Percentiles rank a stretch among this genome's conserved stretches.
Conservation (phyloP, 2,888 invertebrate species). For the Agonum fuliginosum region DNA sequence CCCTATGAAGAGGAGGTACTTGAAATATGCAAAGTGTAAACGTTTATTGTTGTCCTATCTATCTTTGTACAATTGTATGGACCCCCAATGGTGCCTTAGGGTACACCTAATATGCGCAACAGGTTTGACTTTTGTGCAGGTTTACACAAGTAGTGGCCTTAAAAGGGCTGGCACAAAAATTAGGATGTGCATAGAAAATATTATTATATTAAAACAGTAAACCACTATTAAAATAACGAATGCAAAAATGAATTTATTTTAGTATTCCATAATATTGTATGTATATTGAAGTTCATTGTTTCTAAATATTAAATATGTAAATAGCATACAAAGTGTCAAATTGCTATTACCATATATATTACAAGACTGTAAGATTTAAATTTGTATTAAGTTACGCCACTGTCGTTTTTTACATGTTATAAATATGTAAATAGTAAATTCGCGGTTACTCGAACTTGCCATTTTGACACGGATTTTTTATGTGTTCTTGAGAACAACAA, state of each 20-base stretch:
- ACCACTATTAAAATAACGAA: too few relatives aligned
- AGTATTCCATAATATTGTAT: too few relatives aligned
- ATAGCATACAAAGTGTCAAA: too few relatives aligned
- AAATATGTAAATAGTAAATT: not conserved
- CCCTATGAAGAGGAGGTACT: not conserved
- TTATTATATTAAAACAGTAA: too few relatives aligned
- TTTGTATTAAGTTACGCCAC: not conserved
- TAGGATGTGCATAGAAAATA: too few relatives aligned
- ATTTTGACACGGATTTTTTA: not conserved
- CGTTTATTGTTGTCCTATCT: constrained; percentile 3
- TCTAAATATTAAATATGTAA: too few relatives aligned
- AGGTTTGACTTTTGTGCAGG: not conserved
- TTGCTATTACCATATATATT: too few relatives aligned
- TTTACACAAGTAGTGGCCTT: too few relatives aligned
- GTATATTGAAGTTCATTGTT: too few relatives aligned
- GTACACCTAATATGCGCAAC: not conserved
- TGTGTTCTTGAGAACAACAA: not conserved
- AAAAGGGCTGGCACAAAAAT: too few relatives aligned
- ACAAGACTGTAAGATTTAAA: not conserved
- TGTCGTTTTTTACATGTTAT: not conserved
- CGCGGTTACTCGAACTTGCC: not conserved
- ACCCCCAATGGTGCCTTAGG: not conserved
- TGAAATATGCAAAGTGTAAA: constrained; percentile 11
- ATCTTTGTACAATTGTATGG: not conserved
- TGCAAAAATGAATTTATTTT: too few relatives aligned